Evolutionary conservation across 2,888 invertebrate genomes (phyloP).

Genomic region (Uropetala carovei): DNA sequence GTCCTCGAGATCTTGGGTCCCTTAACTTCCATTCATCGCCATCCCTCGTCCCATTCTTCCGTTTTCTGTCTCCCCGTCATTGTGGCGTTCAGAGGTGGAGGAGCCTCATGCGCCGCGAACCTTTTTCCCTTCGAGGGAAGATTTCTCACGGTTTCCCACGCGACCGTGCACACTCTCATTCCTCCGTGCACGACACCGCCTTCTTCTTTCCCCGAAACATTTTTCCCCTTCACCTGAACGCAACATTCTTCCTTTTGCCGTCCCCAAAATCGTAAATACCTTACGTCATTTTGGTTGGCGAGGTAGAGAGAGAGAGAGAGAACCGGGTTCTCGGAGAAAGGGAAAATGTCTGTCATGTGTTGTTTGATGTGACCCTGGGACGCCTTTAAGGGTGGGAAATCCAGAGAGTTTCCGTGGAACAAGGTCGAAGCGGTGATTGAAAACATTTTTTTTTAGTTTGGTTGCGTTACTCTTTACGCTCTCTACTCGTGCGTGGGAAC

Average conservation of each 20-base stretch:
- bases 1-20: not conserved
- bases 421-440: not conserved
- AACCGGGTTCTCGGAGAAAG: not conserved
- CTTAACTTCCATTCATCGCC: conserved; percentile 7
- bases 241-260: not conserved
- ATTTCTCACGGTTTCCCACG: conserved; percentile 20
- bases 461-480: too few relatives aligned
- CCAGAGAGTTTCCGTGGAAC: not conserved
- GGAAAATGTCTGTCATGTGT: not conserved
- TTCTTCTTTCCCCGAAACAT: not conserved
- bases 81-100: not conserved
- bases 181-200: not conserved
- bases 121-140: not conserved
- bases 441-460: too few relatives aligned
- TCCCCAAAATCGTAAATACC: conserved; percentile 27
- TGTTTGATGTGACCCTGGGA: not conserved
- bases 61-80: not conserved
- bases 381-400: not conserved
- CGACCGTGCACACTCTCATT: not conserved
- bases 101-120: not conserved
- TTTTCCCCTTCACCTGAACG: too few relatives aligned
- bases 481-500: too few relatives aligned
- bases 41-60: too few relatives aligned
- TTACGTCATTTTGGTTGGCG: not conserved
- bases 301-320: not conserved